phyloP scores from a whole-genome alignment of 1,140 invertebrate species.

The Drosophila sulfurigaster region DNA sequence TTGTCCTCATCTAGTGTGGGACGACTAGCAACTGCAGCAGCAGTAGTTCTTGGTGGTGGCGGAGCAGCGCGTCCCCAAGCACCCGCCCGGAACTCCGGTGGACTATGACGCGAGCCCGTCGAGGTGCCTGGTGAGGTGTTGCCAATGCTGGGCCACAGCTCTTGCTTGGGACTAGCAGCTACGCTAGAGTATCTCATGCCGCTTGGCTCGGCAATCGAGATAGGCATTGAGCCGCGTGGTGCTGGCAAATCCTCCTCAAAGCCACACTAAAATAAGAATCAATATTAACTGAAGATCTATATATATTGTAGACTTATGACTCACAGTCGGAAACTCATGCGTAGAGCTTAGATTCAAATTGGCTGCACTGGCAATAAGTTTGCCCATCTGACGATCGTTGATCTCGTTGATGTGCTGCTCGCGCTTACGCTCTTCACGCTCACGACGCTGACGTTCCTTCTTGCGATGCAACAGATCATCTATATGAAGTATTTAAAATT shows the following conservation, averaged over 20 bases:
- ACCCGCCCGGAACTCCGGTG: constrained; percentile 47
- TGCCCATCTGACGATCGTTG: constrained; percentile 90
- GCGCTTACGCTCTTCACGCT: constrained; percentile 89
- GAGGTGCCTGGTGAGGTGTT: constrained; percentile 40
- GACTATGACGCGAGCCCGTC: neutral
- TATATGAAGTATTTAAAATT: constrained; percentile 10
- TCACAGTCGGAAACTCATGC: constrained; percentile 88
- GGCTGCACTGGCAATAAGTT: constrained; percentile 85
- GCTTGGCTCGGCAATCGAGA: constrained; percentile 29
- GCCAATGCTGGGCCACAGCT: constrained; percentile 83
- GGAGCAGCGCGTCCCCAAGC: constrained; percentile 81
- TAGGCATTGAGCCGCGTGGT: constrained; percentile 48
- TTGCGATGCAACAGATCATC: constrained; percentile 89
- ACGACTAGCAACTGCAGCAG: constrained; percentile 7
- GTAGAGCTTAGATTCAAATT: constrained; percentile 88
- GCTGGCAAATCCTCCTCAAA: constrained; percentile 77
- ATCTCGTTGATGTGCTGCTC: constrained; percentile 90
- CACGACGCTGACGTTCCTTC: constrained; percentile 87
- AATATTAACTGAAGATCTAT: neutral
- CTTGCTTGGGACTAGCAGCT: constrained; percentile 62
- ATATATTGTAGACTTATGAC: neutral
- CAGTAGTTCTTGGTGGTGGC: constrained; percentile 67
- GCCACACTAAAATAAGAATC: constrained; percentile 60
- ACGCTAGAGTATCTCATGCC: constrained; percentile 46
- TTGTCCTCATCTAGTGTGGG: constrained; percentile 29